Evolutionary conservation across 1,140 invertebrate species (phyloP).

Genomic region (Adelges cooleyi): DNA sequence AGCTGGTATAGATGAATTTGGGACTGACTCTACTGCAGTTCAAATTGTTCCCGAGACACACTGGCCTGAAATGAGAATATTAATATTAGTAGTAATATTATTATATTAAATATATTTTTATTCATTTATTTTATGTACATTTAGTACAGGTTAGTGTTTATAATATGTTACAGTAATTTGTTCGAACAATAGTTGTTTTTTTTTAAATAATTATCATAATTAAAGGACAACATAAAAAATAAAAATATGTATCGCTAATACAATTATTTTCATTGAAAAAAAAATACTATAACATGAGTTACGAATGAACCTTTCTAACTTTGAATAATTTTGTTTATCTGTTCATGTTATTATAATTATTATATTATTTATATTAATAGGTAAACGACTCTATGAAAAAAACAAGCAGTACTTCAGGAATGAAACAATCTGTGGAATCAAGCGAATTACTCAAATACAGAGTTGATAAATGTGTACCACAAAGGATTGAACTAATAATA

Average conservation of each 20-base stretch:
- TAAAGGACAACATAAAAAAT: no score
- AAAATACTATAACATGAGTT: no score
- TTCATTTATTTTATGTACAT: no score
- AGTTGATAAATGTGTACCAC: slow-evolving; percentile 57
- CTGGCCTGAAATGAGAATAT: slow-evolving; percentile 82
- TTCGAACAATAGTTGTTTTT: neutral
- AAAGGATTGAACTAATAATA: slow-evolving; percentile 55
- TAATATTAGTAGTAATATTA: slow-evolving; percentile 73
- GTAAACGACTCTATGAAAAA: slow-evolving; percentile 77
- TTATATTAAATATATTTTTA: neutral
- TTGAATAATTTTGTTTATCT: no score
- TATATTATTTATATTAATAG: slow-evolving; percentile 39
- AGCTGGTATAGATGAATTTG: slow-evolving; percentile 46
- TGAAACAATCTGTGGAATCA: slow-evolving; percentile 71
- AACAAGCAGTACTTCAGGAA: slow-evolving; percentile 79
- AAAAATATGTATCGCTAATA: no score
- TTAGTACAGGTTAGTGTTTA: no score
- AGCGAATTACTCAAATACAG: slow-evolving; percentile 72
- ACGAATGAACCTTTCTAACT: no score
- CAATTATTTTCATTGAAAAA: no score
- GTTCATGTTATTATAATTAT: no score
- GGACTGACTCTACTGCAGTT: slow-evolving; percentile 70
- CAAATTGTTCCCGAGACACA: slow-evolving; percentile 60
- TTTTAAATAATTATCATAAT: no score
- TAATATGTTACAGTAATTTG: neutral